These are phyloP conservation scores for Takifugu bimaculatus DNA, from an alignment of 2,113 vertebrate species.

Conservation along the genomic window DNA sequence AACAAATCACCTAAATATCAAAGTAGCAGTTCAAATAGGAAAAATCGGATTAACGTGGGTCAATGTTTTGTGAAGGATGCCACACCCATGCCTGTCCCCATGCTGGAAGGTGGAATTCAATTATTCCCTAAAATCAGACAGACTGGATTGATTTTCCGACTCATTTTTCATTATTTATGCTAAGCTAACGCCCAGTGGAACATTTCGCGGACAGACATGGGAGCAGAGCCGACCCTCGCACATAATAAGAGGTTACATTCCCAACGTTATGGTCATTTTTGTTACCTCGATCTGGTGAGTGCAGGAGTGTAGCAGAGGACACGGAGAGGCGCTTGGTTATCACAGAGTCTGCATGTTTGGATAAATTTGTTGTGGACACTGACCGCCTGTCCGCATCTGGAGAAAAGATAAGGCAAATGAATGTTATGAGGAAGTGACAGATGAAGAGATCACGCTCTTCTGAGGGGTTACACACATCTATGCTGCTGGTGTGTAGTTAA, in stretches of 20 bases:
- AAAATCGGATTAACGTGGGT: no score
- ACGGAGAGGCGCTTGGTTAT: slow-evolving; percentile 97
- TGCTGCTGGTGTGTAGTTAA: slow-evolving; percentile 18
- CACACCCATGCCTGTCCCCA: no score
- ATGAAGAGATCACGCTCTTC: slow-evolving; percentile 5
- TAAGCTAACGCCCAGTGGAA: neutral
- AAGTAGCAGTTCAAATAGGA: neutral
- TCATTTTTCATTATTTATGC: neutral
- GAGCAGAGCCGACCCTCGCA: neutral
- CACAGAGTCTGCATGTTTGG: slow-evolving; percentile 92
- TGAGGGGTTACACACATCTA: slow-evolving; percentile 39
- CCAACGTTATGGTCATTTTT: neutral
- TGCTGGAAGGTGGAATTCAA: no score
- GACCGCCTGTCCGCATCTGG: slow-evolving; percentile 93
- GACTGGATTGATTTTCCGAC: no score
- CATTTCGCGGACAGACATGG: neutral
- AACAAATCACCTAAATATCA: slow-evolving; percentile 3
- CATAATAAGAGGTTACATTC: no score
- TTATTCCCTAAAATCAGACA: neutral
- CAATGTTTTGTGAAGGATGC: no score
- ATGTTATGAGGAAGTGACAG: slow-evolving; percentile 47
- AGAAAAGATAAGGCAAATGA: slow-evolving; percentile 54
- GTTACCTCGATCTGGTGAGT: slow-evolving; percentile 96
- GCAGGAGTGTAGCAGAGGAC: slow-evolving; percentile 95
- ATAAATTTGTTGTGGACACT: slow-evolving; percentile 97